A percentile compares a stretch with the other conserved stretches of the same genome.
Evolutionary conservation across 35 echinoderm and acorn worm genomes (phyloP).

Genomic region (Diadema setosum): DNA sequence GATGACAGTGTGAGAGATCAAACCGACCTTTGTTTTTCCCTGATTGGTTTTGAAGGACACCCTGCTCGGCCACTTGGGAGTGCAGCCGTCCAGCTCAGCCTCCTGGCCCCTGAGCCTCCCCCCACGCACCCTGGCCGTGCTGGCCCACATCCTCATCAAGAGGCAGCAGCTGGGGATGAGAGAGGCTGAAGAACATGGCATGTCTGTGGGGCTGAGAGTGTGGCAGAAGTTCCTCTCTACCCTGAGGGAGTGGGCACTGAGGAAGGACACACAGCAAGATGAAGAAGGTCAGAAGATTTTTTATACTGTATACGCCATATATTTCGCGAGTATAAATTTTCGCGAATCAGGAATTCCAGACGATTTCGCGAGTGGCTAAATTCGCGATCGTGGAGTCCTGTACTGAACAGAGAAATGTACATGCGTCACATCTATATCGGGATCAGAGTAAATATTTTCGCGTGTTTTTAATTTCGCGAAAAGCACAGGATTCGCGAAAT

Average conservation of each 20-base stretch:
- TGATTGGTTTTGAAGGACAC: conserved; percentile 53
- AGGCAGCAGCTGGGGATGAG: conserved; percentile 48
- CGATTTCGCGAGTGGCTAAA: too few species aligned
- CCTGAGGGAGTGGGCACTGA: conserved; percentile 50
- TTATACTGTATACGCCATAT: too few species aligned
- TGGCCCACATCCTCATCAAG: conserved; percentile 76
- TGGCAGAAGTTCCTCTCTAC: conserved; percentile 76
- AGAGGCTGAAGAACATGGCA: conserved; percentile 17
- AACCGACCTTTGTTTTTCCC: too few species aligned
- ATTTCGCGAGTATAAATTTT: too few species aligned
- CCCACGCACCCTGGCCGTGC: conserved; percentile 70
- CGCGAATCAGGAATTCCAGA: too few species aligned
- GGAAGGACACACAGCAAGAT: conserved; percentile 46
- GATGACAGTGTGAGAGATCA: too few species aligned
- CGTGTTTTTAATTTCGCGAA: too few species aligned
- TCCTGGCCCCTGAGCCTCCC: conserved; percentile 82
- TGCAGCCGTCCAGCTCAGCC: conserved; percentile 37
- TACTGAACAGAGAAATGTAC: too few species aligned
- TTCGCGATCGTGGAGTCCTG: too few species aligned
- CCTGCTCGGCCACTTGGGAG: conserved; percentile 49
- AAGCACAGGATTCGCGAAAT: too few species aligned
- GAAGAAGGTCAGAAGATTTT: conserved; percentile 46
- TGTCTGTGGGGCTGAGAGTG: conserved; percentile 41
- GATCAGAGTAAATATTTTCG: too few species aligned
- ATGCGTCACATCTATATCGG: too few species aligned